These are phyloP conservation scores for Tetragonula clypearis DNA, from an alignment of 1,140 invertebrate species.

Conservation along the genomic window DNA sequence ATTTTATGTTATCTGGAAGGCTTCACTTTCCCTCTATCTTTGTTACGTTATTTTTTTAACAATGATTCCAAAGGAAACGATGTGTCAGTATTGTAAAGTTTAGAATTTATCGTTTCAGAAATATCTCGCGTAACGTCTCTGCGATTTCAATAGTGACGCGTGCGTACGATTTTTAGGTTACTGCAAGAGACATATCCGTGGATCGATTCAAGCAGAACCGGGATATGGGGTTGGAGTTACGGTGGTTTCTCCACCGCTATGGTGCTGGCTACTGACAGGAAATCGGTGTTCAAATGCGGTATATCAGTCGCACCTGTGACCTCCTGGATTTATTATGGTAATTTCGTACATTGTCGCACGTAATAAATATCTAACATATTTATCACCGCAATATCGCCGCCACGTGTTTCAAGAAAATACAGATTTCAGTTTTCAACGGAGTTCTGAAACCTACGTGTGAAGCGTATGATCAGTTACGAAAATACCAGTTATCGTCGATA, in stretches of 20 bases:
- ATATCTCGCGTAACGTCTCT: not conserved
- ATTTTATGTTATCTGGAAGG: no score
- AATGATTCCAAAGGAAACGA: not conserved
- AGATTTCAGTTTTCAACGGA: no score
- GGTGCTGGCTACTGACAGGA: constrained; percentile 81
- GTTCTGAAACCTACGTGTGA: no score
- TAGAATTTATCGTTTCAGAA: not conserved
- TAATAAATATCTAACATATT: not conserved
- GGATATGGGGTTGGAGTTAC: constrained; percentile 90
- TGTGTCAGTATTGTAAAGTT: not conserved
- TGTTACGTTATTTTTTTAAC: no score
- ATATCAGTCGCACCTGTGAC: constrained; percentile 89
- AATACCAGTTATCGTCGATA: not conserved
- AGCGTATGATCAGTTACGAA: not conserved
- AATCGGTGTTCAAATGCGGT: constrained; percentile 84
- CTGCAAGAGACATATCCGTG: constrained; percentile 85
- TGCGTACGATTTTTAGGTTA: constrained; percentile 74
- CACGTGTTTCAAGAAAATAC: no score
- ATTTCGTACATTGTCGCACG: constrained; percentile 5
- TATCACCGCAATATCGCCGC: no score
- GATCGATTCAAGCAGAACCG: constrained; percentile 87
- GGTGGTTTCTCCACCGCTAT: constrained; percentile 83
- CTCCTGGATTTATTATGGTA: constrained; percentile 94
- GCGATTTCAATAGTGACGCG: not conserved
- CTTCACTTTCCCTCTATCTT: no score